A percentile compares a stretch with the other conserved stretches of the same genome.
These are phyloP conservation scores for Falco novaeseelandiae DNA, from an alignment of 2,797 vertebrate genomes.

Conservation along the genomic window DNA sequence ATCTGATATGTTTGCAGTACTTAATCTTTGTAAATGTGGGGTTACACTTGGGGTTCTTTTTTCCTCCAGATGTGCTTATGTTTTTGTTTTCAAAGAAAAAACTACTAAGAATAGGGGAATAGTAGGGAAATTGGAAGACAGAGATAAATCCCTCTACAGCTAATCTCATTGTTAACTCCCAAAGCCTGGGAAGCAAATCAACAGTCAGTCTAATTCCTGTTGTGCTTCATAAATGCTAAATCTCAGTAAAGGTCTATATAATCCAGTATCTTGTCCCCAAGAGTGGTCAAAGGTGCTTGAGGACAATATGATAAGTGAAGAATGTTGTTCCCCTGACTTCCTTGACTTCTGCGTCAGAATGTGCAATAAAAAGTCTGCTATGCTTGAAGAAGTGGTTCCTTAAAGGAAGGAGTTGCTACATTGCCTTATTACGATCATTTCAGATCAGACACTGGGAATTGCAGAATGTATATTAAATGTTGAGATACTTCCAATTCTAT, in stretches of 20 bases:
- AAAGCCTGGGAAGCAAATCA: background rate
- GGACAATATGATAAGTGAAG: background rate
- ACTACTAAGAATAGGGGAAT: background rate
- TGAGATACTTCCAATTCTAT: background rate
- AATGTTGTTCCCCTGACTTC: background rate
- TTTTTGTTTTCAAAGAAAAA: background rate
- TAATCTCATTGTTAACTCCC: background rate
- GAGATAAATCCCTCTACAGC: background rate
- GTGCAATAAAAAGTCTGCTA: background rate
- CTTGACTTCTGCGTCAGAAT: background rate
- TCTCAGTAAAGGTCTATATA: background rate
- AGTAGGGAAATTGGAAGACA: background rate
- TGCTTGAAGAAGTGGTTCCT: background rate
- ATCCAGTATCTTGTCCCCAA: background rate
- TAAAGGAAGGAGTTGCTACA: background rate
- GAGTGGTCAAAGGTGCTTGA: background rate
- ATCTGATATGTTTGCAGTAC: background rate
- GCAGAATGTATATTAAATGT: background rate
- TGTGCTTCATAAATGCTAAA: background rate
- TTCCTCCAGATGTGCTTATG: background rate
- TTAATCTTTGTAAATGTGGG: background rate
- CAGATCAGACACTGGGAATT: background rate
- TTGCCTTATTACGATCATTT: background rate
- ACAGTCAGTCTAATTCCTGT: background rate
- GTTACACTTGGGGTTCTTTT: background rate